Base-by-base conservation (phyloP, 2,888 invertebrate species). In the Fragum sueziense region DNA sequence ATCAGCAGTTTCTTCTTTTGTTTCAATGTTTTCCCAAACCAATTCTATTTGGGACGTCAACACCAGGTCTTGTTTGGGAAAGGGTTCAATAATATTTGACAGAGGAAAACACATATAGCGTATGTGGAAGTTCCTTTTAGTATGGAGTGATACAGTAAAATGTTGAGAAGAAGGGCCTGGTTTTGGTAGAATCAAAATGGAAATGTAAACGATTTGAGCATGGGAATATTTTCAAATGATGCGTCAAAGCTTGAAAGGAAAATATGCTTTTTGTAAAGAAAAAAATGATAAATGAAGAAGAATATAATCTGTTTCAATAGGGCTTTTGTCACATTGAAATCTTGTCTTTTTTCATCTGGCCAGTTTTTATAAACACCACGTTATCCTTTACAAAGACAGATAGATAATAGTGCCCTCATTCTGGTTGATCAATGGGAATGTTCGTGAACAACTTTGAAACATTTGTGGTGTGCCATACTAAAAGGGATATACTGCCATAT, bases 311-410 rank as follows among this genome's bases (percentile, higher is more conserved):
- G 37, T 41, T 41, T 41, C 41, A 65, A 65, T 65, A 65, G 41
- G 29, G 41, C 41, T 33, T 41, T 37, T 65, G 65, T 65, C 34
- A 41, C 33, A 41, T 65, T 41, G 27, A 65, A 65, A 65, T 34
- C 65, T 37, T 65, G 65, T 27, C 41, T 65, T 41, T 62, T 62
- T 57, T 57, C 57, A 47, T 47, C 47, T 47, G 14, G 47, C n/a
- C 47, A 47, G n/a, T 47, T 47, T 37, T 47, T 47, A 47, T 47
- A 47, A 47, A 47, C 47, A 47, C 47, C 20, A 47, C 47, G 14
- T 47, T 47, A 47, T 47, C 47, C 47, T 47, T 47, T 47, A 47
- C n/a, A 47, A 47, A 47, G 17, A n/a, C 14, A 47, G 47, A 47
- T 47, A 47, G 47, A 47, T 47, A 47, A 47, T 47, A 47, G 14